These are phyloP conservation scores for Catajapyx aquilonaris DNA, from an alignment of 1,140 invertebrate species.

Conservation along the genomic window DNA sequence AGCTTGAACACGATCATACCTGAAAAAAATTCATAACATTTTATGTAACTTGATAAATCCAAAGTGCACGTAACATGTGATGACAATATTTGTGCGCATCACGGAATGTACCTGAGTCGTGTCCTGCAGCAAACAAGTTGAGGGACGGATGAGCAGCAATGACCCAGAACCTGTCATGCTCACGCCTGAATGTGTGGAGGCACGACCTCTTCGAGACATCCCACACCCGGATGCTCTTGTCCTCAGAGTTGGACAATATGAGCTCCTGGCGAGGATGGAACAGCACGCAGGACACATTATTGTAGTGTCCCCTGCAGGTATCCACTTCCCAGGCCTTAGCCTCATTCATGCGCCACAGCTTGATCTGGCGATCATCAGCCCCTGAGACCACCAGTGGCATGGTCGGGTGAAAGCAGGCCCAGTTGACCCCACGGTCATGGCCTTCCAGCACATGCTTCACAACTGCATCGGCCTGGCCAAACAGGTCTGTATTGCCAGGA, in stretches of 20 bases:
- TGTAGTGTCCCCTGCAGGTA: constrained; percentile 95
- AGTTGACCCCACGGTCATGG: constrained; percentile 94
- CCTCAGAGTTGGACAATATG: constrained; percentile 93
- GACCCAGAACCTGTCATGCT: constrained; percentile 95
- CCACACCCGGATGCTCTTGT: constrained; percentile 96
- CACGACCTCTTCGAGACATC: constrained; percentile 96
- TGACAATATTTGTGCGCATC: too few relatives aligned
- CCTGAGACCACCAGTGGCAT: constrained; percentile 91
- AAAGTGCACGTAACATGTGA: too few relatives aligned
- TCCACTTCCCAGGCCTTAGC: constrained; percentile 98
- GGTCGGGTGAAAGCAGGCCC: constrained; percentile 90
- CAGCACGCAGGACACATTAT: constrained; percentile 94
- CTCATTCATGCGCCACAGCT: constrained; percentile 98
- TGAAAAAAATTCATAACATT: too few relatives aligned
- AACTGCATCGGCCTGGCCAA: constrained; percentile 90
- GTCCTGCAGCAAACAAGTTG: constrained; percentile 79
- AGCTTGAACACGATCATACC: constrained; percentile 28
- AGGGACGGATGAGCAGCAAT: constrained; percentile 70
- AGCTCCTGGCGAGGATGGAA: constrained; percentile 96
- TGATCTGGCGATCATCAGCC: constrained; percentile 92
- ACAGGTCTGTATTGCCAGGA: constrained; percentile 78
- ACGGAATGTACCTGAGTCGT: constrained; percentile 92
- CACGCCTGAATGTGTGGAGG: constrained; percentile 81
- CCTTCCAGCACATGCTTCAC: constrained; percentile 97
- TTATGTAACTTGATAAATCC: too few relatives aligned